These are phyloP conservation scores for Pteronura brasiliensis DNA, from an alignment of 2,113 vertebrate genomes.

Conservation along the genomic window DNA sequence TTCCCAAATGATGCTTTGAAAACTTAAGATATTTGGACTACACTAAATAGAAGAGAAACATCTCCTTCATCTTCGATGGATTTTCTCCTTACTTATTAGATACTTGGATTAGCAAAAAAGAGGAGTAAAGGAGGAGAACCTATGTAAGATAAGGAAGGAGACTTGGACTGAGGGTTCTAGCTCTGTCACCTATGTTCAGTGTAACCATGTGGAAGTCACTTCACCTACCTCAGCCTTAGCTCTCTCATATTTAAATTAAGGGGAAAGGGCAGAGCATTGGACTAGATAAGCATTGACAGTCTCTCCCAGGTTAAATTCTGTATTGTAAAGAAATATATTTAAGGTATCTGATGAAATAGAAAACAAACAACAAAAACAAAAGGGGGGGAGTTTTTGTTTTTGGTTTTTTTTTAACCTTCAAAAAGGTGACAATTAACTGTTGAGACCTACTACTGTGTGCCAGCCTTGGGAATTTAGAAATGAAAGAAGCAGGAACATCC, in stretches of 20 bases:
- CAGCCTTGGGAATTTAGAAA: neutral
- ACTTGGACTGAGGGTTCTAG: neutral
- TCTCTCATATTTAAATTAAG: neutral
- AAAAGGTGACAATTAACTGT: neutral
- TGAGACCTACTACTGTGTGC: neutral
- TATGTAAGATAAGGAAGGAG: neutral
- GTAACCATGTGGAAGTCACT: neutral
- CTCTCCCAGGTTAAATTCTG: neutral
- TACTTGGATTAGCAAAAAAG: neutral
- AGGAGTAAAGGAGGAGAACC: neutral
- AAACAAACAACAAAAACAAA: neutral
- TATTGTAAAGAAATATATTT: neutral
- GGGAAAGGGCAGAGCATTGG: neutral
- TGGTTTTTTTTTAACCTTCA: neutral
- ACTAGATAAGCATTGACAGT: neutral
- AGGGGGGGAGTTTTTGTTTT: too few species aligned
- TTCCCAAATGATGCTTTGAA: neutral
- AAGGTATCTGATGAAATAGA: neutral
- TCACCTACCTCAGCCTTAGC: neutral
- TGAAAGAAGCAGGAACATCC: neutral
- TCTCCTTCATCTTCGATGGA: neutral
- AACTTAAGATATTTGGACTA: neutral
- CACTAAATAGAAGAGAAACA: neutral
- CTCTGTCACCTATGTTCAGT: neutral
- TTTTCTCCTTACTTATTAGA: neutral